Evolutionary conservation across 2,888 invertebrate genomes (phyloP).

Genomic region (Palloptera scutellata): DNA sequence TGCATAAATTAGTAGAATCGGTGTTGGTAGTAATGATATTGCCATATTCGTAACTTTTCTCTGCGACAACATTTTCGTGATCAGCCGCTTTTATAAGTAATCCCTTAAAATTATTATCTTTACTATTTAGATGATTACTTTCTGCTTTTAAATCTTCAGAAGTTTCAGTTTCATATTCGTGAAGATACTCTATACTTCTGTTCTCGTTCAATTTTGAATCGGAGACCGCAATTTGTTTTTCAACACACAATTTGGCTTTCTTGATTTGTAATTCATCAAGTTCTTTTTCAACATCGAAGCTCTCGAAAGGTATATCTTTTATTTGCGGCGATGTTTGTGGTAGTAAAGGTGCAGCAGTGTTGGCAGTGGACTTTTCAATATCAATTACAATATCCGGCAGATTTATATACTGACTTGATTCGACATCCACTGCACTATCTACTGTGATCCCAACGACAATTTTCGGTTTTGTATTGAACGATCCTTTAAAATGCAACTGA

Average conservation of each 20-base stretch:
- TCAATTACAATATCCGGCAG: conserved; percentile 64
- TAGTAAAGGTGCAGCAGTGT: conserved; percentile 24
- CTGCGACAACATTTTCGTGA: neutral
- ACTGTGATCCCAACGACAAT: conserved; percentile 49
- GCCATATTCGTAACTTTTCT: neutral
- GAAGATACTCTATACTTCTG: too few species aligned
- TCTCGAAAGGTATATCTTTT: conserved; percentile 41
- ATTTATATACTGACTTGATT: conserved; percentile 54
- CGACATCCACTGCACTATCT: conserved; percentile 48
- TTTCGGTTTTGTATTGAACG: conserved; percentile 42
- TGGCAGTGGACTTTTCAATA: conserved; percentile 60
- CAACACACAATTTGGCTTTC: conserved; percentile 16
- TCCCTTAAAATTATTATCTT: neutral
- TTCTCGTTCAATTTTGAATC: neutral
- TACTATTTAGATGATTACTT: neutral
- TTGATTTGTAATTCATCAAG: conserved; percentile 50
- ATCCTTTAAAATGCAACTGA: conserved; percentile 42
- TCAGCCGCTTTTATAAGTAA: neutral
- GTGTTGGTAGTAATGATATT: too few species aligned
- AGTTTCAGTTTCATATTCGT: neutral
- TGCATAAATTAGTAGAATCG: too few species aligned
- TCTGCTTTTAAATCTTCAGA: neutral
- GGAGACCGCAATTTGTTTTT: neutral
- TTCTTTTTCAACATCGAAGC: conserved; percentile 58
- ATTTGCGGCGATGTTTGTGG: neutral